Base-by-base conservation (phyloP, 2,113 vertebrate genomes). In the Astur gentilis region DNA sequence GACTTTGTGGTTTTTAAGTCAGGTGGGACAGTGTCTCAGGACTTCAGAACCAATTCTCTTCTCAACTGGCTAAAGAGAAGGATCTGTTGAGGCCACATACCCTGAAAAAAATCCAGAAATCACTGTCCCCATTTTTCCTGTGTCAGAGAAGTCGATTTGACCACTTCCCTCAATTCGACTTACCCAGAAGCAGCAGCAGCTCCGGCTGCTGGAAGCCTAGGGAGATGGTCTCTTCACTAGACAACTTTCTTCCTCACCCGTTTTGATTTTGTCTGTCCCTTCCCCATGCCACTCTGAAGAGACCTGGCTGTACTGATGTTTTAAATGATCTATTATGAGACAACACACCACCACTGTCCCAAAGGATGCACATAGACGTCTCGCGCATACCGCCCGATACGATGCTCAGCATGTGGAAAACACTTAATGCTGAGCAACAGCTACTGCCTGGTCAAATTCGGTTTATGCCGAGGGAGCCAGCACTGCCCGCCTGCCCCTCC, bases 371-470 rank as follows among this genome's bases (percentile, higher is more conserved):
- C 55, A 87, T 0, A 65, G 52, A 71, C 11, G 52, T 36, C 60
- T 72, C 1, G 0, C 27, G 62, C 36, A 7, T 27, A 58, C 19
- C 66, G 34, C 44, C 44, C 0, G 0, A 40, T 40, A 40, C 40
- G 40, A 27, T 11, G 62, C 13, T 79, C 58, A 47, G n/a, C 73
- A 45, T 8, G 26, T 70, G 62, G 52, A 45, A 50, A 84, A 44
- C 52, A 19, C 58, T 77, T 57, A 31, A 78, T 8, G 29, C 58
- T 57, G 65, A 73, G 50, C 79, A 81, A 40, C 45, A 81, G 64
- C 42, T 40, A 36, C 36, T 20, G 23, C 60, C 73, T 34, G 26
- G 47, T 54, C 21, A 26, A 67, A 52, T 34, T 49, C 7, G 38
- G 9, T 44, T 64, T 31, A 52, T 3, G 31, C 47, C 38, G 23